These are phyloP conservation scores for Cephus spinipes DNA, from an alignment of 2,888 invertebrate genomes.

Conservation along the genomic window DNA sequence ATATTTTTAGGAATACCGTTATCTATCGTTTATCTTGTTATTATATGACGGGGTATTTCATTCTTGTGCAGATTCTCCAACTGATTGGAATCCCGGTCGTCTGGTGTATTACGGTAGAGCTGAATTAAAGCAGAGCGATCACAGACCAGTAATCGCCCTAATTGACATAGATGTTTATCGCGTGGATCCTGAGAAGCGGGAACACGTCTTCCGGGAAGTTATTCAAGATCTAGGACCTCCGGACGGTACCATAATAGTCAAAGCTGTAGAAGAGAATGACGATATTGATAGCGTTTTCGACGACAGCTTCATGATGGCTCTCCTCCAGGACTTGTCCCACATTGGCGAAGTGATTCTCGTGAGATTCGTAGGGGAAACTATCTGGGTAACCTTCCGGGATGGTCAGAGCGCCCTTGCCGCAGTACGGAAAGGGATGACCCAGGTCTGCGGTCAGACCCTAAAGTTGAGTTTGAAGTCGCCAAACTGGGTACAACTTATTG, in stretches of 20 bases:
- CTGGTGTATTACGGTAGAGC: constrained; percentile 91
- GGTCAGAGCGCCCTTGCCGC: constrained; percentile 89
- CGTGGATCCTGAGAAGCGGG: constrained; percentile 82
- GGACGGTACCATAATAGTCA: constrained; percentile 91
- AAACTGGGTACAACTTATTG: constrained; percentile 85
- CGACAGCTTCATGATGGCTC: constrained; percentile 81
- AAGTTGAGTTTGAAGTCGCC: constrained; percentile 83
- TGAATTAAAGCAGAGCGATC: constrained; percentile 97
- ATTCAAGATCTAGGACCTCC: constrained; percentile 92
- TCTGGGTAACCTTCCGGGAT: constrained; percentile 93
- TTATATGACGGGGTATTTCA: not conserved
- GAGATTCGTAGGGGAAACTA: constrained; percentile 87
- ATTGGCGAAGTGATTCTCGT: constrained; percentile 92
- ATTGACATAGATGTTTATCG: constrained; percentile 88
- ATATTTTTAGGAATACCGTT: constrained; percentile 22
- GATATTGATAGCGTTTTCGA: constrained; percentile 77
- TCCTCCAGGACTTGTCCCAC: constrained; percentile 84
- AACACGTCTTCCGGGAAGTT: constrained; percentile 85
- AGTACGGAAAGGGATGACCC: constrained; percentile 68
- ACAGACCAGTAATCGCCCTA: constrained; percentile 93
- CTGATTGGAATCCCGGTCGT: constrained; percentile 82
- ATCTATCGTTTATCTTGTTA: not conserved
- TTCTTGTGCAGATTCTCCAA: constrained; percentile 48
- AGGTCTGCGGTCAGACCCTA: constrained; percentile 76
- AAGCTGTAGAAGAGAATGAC: constrained; percentile 69